A percentile compares a stretch with the other conserved stretches of the same genome.
Evolutionary conservation across 2,888 invertebrate genomes (phyloP).

Genomic region (Acanthopleura granulata): DNA sequence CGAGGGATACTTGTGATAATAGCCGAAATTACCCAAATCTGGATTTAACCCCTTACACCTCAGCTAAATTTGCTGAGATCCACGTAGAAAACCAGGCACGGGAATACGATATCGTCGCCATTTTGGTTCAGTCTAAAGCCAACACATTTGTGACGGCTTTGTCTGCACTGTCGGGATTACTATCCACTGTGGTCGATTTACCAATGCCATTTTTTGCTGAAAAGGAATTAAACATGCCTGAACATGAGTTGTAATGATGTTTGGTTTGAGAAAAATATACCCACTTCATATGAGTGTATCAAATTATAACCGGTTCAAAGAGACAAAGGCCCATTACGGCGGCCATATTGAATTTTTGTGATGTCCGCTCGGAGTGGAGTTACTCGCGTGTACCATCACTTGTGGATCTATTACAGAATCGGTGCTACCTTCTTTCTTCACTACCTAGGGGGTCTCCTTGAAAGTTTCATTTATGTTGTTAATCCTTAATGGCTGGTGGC

Average conservation of each 20-base stretch:
- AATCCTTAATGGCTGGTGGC: too few species aligned
- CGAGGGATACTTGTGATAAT: background rate
- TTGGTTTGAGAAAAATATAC: slow-evolving; percentile 12
- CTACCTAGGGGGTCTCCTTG: too few species aligned
- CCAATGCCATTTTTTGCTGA: background rate
- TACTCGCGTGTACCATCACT: background rate
- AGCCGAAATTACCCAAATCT: slow-evolving; percentile 13
- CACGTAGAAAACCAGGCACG: background rate
- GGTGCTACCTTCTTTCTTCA: background rate
- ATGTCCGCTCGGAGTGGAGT: background rate
- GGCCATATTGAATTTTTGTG: slow-evolving; percentile 13
- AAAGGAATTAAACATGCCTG: slow-evolving; percentile 11
- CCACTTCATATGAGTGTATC: background rate
- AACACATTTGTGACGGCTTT: background rate
- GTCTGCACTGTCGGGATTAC: too few species aligned
- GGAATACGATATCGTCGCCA: slow-evolving; percentile 8
- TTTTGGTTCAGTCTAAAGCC: background rate
- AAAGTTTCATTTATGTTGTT: too few species aligned
- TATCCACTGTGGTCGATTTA: slow-evolving; percentile 5
- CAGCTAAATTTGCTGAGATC: slow-evolving; percentile 1
- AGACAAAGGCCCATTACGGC: slow-evolving; percentile 1
- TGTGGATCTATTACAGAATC: slow-evolving; percentile 4
- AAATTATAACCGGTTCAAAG: background rate
- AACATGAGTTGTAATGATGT: background rate
- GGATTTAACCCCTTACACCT: slow-evolving; percentile 3